A percentile compares a stretch with the other conserved stretches of the same genome.
These are phyloP conservation scores for Cliona cf. orientalis DNA, from an alignment of 37 sponge, comb jelly and placozoan species.

Conservation along the genomic window DNA sequence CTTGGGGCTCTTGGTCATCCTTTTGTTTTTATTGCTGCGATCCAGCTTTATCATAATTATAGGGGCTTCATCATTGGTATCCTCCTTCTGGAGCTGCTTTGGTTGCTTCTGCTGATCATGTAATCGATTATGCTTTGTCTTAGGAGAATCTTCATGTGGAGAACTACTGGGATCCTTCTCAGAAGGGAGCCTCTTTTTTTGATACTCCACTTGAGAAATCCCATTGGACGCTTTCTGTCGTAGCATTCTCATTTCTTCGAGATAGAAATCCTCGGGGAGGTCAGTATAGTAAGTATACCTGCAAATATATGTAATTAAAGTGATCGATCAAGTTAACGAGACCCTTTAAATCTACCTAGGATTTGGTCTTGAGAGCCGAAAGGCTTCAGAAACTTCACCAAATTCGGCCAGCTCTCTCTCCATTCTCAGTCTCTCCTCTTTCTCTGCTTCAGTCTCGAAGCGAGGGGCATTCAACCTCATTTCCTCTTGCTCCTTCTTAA, in stretches of 20 bases:
- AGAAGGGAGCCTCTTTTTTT: no score
- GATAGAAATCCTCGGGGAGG: background rate
- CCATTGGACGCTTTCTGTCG: background rate
- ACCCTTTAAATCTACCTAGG: slow-evolving; percentile 15
- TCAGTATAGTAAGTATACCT: slow-evolving; percentile 31
- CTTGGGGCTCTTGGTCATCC: no score
- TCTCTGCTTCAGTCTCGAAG: slow-evolving; percentile 65
- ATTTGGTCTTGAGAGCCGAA: slow-evolving; percentile 46
- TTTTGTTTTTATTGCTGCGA: no score
- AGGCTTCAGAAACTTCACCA: slow-evolving; percentile 44
- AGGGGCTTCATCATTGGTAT: no score
- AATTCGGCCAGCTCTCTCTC: slow-evolving; percentile 47
- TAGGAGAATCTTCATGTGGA: no score
- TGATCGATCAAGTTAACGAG: background rate
- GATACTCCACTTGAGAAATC: no score
- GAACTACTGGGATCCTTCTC: no score
- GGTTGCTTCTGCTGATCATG: no score
- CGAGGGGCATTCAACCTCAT: slow-evolving; percentile 11
- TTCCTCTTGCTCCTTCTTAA: slow-evolving; percentile 11
- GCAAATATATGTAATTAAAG: no score
- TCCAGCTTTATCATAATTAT: no score
- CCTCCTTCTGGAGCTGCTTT: no score
- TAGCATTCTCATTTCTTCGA: background rate
- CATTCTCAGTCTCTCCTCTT: slow-evolving; percentile 31
- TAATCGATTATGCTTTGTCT: background rate